Evolutionary conservation across 92 coral and sea anemone species (phyloP), one percentile per base, ranked within the genome.

Genomic region (Paragorgia papillata): DNA sequence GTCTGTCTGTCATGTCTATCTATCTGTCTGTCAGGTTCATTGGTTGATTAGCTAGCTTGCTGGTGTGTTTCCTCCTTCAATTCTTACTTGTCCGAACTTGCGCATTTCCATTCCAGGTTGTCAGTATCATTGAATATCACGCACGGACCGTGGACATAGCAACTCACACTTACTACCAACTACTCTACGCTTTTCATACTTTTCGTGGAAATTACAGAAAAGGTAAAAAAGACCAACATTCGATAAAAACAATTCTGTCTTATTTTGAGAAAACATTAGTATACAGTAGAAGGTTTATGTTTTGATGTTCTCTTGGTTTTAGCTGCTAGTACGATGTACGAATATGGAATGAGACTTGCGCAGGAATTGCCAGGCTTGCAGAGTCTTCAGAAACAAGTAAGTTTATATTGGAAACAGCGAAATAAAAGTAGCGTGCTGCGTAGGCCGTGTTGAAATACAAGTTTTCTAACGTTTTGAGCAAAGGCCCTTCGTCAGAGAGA

Each of bases 301-400:
- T n/a, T n/a, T n/a, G n/a, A n/a, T n/a, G 28, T n/a, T 13, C 9
- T 57, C 17, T 28, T 1, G 14, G 30, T 66, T 85, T 21, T 64
- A 94, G 97, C 97, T 81, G 97, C 94, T 19, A 83, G 89, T 68
- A 87, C 90, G 7, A 94, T 94, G 97, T 94, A 94, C 40, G 97
- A 93, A 59, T 90, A 86, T 61, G 97, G 97, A 24, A 88, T 92
- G 82, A 79, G 97, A 30, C 92, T 94, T 28, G 96, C 97, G 0
- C 92, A 83, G 55, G 97, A 94, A 44, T 83, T 94, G 37, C 92
- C 97, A 1, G 97, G 97, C 9, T 81, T 91, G 12, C 81, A 73
- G 43, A 90, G 97, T 48, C 66, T 93, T 49, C 97, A 93, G 48
- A 90, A 90, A 80, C 97, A 93, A 92, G 97, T 92, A 65, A 21